phyloP scores from a whole-genome alignment of 2,888 invertebrate genomes.

The Blera fallax region DNA sequence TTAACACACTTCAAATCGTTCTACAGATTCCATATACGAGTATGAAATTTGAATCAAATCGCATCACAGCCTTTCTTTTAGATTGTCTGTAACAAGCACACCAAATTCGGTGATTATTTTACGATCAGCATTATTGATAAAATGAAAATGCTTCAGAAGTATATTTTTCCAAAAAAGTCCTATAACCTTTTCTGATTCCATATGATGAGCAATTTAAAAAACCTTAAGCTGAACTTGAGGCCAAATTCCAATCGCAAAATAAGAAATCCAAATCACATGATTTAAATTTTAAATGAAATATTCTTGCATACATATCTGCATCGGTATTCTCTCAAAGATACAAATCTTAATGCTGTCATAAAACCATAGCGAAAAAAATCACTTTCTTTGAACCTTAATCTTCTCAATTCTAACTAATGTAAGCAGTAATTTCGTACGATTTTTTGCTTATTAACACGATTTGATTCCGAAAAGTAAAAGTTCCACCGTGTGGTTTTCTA shows the following conservation, averaged over 20 bases:
- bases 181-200: too few relatives aligned
- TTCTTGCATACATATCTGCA: neutral
- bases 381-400: conserved; percentile 34
- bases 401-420: conserved; percentile 16
- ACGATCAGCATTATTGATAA: too few relatives aligned
- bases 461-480: conserved; percentile 40
- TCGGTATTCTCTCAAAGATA: neutral
- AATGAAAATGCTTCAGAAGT: too few relatives aligned
- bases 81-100: too few relatives aligned
- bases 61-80: too few relatives aligned
- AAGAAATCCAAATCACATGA: neutral
- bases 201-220: too few relatives aligned
- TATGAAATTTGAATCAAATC: too few relatives aligned
- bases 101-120: too few relatives aligned
- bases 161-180: too few relatives aligned
- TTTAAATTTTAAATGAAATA: neutral
- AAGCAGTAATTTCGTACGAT: conserved; percentile 16
- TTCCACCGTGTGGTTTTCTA: conserved; percentile 17
- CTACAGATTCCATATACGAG: too few relatives aligned
- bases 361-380: neutral
- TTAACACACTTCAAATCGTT: too few relatives aligned
- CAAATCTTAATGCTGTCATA: neutral
- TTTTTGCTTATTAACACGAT: conserved; percentile 17
- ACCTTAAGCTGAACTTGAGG: neutral
- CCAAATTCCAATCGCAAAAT: neutral